Conservation (phyloP, 2,797 vertebrate genomes). For the Sebastes vulpes region DNA sequence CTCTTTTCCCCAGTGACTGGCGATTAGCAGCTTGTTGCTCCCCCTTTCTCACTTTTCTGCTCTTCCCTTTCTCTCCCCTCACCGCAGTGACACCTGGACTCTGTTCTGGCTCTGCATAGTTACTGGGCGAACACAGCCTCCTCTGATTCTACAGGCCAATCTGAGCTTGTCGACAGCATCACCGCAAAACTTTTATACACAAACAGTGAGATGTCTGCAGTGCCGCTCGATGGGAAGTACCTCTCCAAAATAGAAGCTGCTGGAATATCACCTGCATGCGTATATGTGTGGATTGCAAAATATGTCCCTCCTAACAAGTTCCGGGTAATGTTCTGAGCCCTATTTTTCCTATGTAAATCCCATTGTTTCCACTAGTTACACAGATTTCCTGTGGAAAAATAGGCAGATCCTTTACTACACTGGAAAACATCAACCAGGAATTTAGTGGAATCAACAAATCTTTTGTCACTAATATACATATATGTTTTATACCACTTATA, state of each 20-base stretch:
- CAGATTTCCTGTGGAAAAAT: neutral
- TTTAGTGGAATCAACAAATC: neutral
- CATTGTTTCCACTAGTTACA: neutral
- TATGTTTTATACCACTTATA: neutral
- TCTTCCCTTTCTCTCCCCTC: constrained; percentile 29
- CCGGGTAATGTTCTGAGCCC: neutral
- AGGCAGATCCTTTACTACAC: neutral
- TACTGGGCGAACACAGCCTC: constrained; percentile 12
- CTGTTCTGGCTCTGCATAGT: constrained; percentile 12
- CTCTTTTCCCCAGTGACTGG: constrained; percentile 28
- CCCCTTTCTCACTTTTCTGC: constrained; percentile 48
- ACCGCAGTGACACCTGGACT: constrained; percentile 30
- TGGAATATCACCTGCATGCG: constrained; percentile 64
- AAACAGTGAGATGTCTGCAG: constrained; percentile 75
- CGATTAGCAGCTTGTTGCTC: constrained; percentile 69
- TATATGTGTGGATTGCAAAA: constrained; percentile 43
- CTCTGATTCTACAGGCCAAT: constrained; percentile 34
- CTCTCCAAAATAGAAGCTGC: constrained; percentile 72
- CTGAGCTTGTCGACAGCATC: constrained; percentile 54
- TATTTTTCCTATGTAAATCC: neutral
- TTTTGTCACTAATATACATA: neutral
- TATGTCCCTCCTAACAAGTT: constrained; percentile 2
- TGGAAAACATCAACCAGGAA: neutral
- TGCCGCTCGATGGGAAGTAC: constrained; percentile 32
- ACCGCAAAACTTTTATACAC: constrained; percentile 71